phyloP scores from a whole-genome alignment of 1,140 invertebrate species.

The Procambarus virginalis region DNA sequence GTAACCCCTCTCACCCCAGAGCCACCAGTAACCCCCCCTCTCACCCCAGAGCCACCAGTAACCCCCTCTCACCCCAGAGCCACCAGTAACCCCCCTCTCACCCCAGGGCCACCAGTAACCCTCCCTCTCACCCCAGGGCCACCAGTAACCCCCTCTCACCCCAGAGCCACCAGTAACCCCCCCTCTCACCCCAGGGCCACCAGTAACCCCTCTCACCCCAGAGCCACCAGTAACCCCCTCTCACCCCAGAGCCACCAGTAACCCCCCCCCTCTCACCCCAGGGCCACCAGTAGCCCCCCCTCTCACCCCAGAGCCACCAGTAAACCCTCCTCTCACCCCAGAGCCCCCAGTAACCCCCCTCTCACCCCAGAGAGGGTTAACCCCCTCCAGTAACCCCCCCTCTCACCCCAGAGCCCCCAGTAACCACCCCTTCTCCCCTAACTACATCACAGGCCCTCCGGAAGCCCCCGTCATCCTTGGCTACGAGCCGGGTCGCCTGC shows the following conservation, averaged over 20 bases:
- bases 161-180: background rate
- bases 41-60: too few relatives aligned
- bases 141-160: background rate
- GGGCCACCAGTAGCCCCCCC: too few relatives aligned
- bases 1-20: too few relatives aligned
- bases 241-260: too few relatives aligned
- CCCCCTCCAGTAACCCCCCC: background rate
- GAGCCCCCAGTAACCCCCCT: too few relatives aligned
- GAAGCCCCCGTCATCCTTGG: conserved; percentile 74
- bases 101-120: background rate
- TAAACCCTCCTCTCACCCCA: background rate
- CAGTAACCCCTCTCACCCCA: background rate
- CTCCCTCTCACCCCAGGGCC: background rate
- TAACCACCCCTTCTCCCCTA: background rate
- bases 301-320: background rate
- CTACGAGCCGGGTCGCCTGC: conserved; percentile 73
- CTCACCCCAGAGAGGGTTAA: background rate
- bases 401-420: background rate
- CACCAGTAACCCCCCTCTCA: too few relatives aligned
- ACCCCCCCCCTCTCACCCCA: too few relatives aligned
- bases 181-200: background rate
- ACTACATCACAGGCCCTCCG: conserved; percentile 74
- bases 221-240: background rate
- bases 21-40: too few relatives aligned
- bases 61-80: too few relatives aligned